Base-by-base conservation (phyloP, 2,797 vertebrate species). In the Gymnoscopelus braueri region DNA sequence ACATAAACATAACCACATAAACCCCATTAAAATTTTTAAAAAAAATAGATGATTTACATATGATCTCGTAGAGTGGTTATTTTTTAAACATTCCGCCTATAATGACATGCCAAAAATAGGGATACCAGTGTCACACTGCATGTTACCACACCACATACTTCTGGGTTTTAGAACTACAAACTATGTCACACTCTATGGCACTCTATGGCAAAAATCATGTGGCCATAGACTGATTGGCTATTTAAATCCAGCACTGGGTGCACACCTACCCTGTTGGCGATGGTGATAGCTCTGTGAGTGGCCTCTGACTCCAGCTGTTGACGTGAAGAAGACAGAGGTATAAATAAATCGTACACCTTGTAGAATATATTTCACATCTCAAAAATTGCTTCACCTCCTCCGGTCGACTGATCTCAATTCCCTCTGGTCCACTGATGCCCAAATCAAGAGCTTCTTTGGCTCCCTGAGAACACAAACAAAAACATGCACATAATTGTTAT, bases 261-360 rank as follows among this genome's bases (percentile, higher is more conserved):
- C 35, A 1, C 55, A 23, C 72, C 96, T 91, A 96, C 94, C 82
- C 95, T 91, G 85, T 95, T 95, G 19, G 95, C 95, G 8, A 97
- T 96, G 44, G 96, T 95, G 82, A 97, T 91, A 53, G 96, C 96
- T 89, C 96, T 92, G 89, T 96, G 96, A 80, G 96, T 95, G 0
- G 96, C 96, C 89, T 97, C 96, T 13, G 96, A 96, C 91, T 97
- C 96, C 80, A 97, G 89, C 96, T 97, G 85, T 0, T 48, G 60
- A 69, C 7, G 77, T 4, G n/a, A 52, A 63, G 10, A 54, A 2
- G 3, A 48, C 2, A 60, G 65, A 70, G 35, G 58, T 11, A 67
- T 57, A 70, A 66, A 44, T 44, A 44, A 10, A 44, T 9, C 39
- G 9, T 44, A 44, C 39, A 44, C 7, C 39, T 44, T 44, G 39